These are phyloP conservation scores for Heliothis subflexa DNA, from an alignment of 1,140 invertebrate species.

Conservation along the genomic window DNA sequence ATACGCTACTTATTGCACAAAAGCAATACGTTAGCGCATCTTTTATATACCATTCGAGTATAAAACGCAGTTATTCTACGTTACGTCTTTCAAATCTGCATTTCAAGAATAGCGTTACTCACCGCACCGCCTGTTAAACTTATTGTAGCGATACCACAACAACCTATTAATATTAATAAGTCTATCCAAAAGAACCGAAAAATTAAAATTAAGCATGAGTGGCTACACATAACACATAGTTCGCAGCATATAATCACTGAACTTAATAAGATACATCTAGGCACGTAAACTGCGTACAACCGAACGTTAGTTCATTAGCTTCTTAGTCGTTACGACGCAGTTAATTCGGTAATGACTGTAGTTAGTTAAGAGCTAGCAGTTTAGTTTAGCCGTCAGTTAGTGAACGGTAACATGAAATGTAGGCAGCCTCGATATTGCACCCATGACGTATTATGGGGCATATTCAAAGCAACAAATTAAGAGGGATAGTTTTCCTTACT, in stretches of 20 bases:
- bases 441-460: no score
- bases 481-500: no score
- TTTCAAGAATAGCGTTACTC: no score
- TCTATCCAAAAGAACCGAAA: no score
- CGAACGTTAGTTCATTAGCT: slow-evolving; percentile 19
- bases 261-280: background rate
- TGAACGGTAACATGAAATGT: slow-evolving; percentile 1
- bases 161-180: background rate
- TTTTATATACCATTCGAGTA: no score
- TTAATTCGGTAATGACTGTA: slow-evolving; percentile 39
- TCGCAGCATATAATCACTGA: background rate
- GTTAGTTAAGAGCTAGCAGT: background rate
- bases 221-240: background rate
- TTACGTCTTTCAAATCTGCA: no score
- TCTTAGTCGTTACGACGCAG: slow-evolving; percentile 6
- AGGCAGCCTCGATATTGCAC: background rate
- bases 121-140: no score
- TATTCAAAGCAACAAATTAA: no score
- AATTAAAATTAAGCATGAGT: background rate
- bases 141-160: no score
- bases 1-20: no score
- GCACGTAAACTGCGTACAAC: background rate
- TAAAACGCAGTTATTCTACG: no score
- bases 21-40: no score
- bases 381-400: background rate